Evolutionary conservation across 2,888 invertebrate genomes (phyloP).

Genomic region (Cephonodes hylas): DNA sequence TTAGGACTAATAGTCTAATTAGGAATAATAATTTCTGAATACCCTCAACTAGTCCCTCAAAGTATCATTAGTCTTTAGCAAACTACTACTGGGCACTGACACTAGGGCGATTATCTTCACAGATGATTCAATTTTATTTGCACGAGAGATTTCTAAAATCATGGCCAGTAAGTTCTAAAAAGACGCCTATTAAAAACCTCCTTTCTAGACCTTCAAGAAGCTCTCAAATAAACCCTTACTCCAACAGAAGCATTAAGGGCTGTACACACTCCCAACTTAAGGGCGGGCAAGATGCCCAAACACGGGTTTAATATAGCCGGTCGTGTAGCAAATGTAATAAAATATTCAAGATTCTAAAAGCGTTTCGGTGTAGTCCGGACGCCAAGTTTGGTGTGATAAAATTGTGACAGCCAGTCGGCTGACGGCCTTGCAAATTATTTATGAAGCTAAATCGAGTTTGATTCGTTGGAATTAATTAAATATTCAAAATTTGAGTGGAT

Average conservation of each 20-base stretch:
- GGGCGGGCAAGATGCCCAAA: background rate
- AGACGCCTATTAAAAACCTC: no score
- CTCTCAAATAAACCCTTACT: background rate
- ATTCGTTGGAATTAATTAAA: background rate
- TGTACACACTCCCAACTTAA: background rate
- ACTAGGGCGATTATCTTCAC: no score
- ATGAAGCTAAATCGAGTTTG: slow-evolving; percentile 6
- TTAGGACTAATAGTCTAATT: no score
- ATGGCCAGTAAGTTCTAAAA: no score
- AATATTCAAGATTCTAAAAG: slow-evolving; percentile 48
- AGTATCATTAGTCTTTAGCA: no score
- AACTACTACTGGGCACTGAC: no score
- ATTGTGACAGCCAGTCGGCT: slow-evolving; percentile 33
- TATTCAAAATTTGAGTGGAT: background rate
- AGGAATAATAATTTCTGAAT: no score
- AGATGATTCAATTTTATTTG: no score
- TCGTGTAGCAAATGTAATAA: slow-evolving; percentile 23
- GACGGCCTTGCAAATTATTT: slow-evolving; percentile 26
- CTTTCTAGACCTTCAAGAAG: no score
- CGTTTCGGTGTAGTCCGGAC: slow-evolving; percentile 36
- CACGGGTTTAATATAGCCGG: background rate
- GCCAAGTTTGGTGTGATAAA: slow-evolving; percentile 33
- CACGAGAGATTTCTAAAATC: no score
- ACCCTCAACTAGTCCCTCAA: no score
- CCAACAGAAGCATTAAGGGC: background rate